phyloP scores from a whole-genome alignment of 64 coral and sea anemone species.

The Anthopleura sola region DNA sequence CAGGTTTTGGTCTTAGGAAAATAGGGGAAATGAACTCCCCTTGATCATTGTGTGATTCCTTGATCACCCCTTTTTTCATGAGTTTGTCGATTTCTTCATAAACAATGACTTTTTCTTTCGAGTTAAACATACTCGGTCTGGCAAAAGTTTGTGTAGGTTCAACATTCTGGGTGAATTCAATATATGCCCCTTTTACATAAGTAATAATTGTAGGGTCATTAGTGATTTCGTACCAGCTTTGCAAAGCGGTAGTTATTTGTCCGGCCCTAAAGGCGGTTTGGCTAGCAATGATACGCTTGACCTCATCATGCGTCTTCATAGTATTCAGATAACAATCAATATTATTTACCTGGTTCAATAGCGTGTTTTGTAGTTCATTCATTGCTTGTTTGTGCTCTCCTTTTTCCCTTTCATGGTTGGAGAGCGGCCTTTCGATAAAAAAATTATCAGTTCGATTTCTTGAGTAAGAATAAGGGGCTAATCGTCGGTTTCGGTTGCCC shows the following conservation, averaged over 20 bases:
- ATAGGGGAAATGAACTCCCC: constrained; percentile 41
- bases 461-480: constrained; percentile 23
- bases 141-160: constrained; percentile 17
- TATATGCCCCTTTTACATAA: constrained; percentile 34
- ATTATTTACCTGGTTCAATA: constrained; percentile 26
- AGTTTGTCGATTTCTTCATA: constrained; percentile 49
- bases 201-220: constrained; percentile 30
- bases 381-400: constrained; percentile 28
- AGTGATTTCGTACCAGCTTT: constrained; percentile 25
- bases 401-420: constrained; percentile 34
- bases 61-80: constrained; percentile 41
- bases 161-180: background rate
- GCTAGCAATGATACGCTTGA: constrained; percentile 20
- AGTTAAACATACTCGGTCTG: constrained; percentile 40
- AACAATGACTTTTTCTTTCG: constrained; percentile 45
- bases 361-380: background rate
- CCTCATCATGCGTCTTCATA: constrained; percentile 4
- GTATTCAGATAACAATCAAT: background rate
- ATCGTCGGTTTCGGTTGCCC: constrained; percentile 24
- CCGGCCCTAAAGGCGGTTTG: constrained; percentile 46
- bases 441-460: constrained; percentile 30
- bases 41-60: constrained; percentile 30
- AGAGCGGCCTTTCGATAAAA: constrained; percentile 49
- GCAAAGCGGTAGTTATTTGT: constrained; percentile 19
- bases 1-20: constrained; percentile 43